Conservation (phyloP, 2,113 vertebrate genomes). For the Oostethus manadensis region DNA sequence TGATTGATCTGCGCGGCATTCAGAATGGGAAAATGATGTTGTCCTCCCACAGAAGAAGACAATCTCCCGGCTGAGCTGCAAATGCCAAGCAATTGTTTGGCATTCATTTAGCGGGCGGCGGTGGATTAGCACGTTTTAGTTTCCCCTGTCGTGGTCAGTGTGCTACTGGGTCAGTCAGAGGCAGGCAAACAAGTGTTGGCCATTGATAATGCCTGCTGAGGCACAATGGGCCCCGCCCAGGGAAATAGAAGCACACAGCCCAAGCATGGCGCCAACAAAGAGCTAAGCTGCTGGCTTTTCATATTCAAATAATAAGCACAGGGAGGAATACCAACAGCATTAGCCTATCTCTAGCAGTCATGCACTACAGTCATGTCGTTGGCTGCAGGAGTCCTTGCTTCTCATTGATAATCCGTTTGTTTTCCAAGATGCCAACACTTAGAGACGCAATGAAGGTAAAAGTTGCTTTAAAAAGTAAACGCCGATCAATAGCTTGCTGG, state of each 20-base stretch:
- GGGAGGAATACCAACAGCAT: slow-evolving; percentile 45
- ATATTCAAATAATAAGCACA: slow-evolving; percentile 59
- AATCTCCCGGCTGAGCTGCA: slow-evolving; percentile 34
- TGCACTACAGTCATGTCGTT: slow-evolving; percentile 37
- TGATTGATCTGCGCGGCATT: slow-evolving; percentile 21
- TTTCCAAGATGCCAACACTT: slow-evolving; percentile 25
- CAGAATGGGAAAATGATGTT: slow-evolving; percentile 24
- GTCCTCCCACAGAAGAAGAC: neutral
- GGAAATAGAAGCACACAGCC: slow-evolving; percentile 53
- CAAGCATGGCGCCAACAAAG: slow-evolving; percentile 62
- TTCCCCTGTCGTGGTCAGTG: slow-evolving; percentile 56
- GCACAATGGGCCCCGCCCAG: slow-evolving; percentile 40
- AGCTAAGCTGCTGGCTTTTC: slow-evolving; percentile 62
- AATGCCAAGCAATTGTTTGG: slow-evolving; percentile 62
- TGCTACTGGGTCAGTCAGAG: slow-evolving; percentile 50
- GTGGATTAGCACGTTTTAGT: slow-evolving; percentile 48
- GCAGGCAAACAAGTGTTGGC: slow-evolving; percentile 59
- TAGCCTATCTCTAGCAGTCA: slow-evolving; percentile 37
- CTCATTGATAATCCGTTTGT: slow-evolving; percentile 20
- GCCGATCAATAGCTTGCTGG: neutral
- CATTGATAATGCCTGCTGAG: slow-evolving; percentile 66
- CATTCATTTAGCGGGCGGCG: slow-evolving; percentile 39
- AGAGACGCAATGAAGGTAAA: slow-evolving; percentile 15
- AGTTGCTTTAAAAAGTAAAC: neutral
- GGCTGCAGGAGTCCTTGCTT: slow-evolving; percentile 29